Evolutionary conservation across 2,888 invertebrate genomes (phyloP).

Genomic region (Diploptera punctata): DNA sequence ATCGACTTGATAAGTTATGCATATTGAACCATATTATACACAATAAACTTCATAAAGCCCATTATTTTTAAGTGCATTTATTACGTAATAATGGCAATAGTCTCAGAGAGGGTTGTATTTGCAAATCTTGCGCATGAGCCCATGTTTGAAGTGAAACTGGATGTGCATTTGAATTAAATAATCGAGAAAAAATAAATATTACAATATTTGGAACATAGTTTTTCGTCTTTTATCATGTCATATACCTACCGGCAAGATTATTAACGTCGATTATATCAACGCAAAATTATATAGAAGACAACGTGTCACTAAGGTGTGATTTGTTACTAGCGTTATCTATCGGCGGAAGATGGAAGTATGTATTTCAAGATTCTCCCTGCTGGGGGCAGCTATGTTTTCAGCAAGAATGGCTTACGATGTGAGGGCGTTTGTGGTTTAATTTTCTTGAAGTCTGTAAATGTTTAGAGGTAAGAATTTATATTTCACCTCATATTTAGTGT

Average conservation of each 20-base stretch:
- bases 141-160: not conserved
- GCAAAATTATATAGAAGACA: not conserved
- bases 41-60: too few species aligned
- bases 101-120: too few species aligned
- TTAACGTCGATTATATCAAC: not conserved
- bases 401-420: conserved; percentile 33
- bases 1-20: too few species aligned
- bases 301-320: not conserved
- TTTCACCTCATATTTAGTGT: not conserved
- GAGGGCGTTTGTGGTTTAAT: conserved; percentile 35
- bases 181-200: too few species aligned
- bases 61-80: too few species aligned
- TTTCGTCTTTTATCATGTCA: too few species aligned
- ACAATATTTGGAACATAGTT: too few species aligned
- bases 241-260: conserved; percentile 3
- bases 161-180: not conserved
- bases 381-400: conserved; percentile 25
- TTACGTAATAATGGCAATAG: too few species aligned
- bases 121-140: not conserved
- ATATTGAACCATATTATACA: too few species aligned
- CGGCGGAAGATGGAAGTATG: not conserved
- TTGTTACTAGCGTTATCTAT: conserved; percentile 8
- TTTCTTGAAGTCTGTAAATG: conserved; percentile 38
- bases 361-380: conserved; percentile 34
- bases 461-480: conserved; percentile 36